phyloP scores from a whole-genome alignment of 2,113 vertebrate species.

The Poeciliopsis occidentalis region DNA sequence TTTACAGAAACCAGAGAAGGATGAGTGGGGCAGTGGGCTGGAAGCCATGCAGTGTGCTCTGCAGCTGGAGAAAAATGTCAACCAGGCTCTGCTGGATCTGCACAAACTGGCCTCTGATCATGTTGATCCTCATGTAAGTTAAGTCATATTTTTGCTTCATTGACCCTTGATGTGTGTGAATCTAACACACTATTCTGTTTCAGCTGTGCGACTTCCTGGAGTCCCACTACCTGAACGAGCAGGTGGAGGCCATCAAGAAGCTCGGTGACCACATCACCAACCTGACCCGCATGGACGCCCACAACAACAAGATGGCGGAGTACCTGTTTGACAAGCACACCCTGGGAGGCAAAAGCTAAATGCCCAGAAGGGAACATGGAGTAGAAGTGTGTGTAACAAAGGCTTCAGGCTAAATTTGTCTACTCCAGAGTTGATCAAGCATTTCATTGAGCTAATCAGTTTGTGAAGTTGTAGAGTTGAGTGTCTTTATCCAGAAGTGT shows the following conservation, averaged over 20 bases:
- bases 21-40: slow-evolving; percentile 84
- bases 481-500: not conserved
- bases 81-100: slow-evolving; percentile 85
- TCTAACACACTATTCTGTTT: not conserved
- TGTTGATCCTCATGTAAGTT: slow-evolving; percentile 83
- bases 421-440: slow-evolving; percentile 2
- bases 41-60: slow-evolving; percentile 84
- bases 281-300: slow-evolving; percentile 77
- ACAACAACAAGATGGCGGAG: slow-evolving; percentile 88
- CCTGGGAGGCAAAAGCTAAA: slow-evolving; percentile 81
- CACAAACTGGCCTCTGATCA: slow-evolving; percentile 80
- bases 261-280: slow-evolving; percentile 85
- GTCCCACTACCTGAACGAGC: slow-evolving; percentile 92
- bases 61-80: slow-evolving; percentile 85
- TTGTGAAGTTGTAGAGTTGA: not conserved
- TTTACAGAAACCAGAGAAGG: slow-evolving; percentile 67
- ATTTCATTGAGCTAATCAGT: not conserved
- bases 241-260: slow-evolving; percentile 94
- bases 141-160: too few species aligned
- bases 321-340: slow-evolving; percentile 98
- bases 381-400: not conserved
- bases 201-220: slow-evolving; percentile 90
- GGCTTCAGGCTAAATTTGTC: not conserved
- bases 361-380: not conserved
- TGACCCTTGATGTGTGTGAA: too few species aligned